These are phyloP conservation scores for Fragum sueziense DNA, from an alignment of 2,888 invertebrate genomes.

Conservation along the genomic window DNA sequence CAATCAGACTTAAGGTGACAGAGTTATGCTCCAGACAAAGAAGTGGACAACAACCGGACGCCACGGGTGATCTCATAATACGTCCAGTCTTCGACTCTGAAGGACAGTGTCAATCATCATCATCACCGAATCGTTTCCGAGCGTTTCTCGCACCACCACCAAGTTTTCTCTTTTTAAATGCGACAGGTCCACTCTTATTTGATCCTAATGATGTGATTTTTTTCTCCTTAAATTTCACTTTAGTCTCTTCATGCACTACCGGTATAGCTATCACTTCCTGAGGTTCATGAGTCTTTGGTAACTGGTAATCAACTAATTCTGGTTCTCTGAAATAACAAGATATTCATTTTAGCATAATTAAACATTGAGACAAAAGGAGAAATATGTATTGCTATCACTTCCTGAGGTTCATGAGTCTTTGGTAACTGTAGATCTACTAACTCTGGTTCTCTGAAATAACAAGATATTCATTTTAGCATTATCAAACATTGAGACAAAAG, in stretches of 20 bases:
- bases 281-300: slow-evolving; percentile 49
- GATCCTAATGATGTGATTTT: slow-evolving; percentile 70
- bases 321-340: slow-evolving; percentile 11
- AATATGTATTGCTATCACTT: slow-evolving; percentile 68
- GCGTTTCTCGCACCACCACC: slow-evolving; percentile 71
- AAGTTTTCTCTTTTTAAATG: slow-evolving; percentile 78
- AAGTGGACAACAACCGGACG: too few species aligned
- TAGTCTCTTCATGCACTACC: slow-evolving; percentile 45
- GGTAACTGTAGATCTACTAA: slow-evolving; percentile 65
- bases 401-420: slow-evolving; percentile 33
- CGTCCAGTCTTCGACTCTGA: too few species aligned
- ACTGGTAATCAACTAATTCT: slow-evolving; percentile 57
- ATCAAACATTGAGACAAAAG: too few species aligned
- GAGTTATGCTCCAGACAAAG: too few species aligned
- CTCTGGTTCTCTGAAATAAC: slow-evolving; percentile 20
- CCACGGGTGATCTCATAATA: too few species aligned
- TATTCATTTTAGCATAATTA: too few species aligned
- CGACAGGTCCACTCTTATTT: slow-evolving; percentile 63
- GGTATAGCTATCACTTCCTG: slow-evolving; percentile 67
- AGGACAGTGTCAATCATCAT: neutral
- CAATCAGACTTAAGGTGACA: too few species aligned
- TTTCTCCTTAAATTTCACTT: slow-evolving; percentile 75
- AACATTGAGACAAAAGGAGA: too few species aligned
- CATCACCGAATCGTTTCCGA: slow-evolving; percentile 66
- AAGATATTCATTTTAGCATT: too few species aligned